phyloP scores from a whole-genome alignment of 2,113 vertebrate species.

The Capra hircus region DNA sequence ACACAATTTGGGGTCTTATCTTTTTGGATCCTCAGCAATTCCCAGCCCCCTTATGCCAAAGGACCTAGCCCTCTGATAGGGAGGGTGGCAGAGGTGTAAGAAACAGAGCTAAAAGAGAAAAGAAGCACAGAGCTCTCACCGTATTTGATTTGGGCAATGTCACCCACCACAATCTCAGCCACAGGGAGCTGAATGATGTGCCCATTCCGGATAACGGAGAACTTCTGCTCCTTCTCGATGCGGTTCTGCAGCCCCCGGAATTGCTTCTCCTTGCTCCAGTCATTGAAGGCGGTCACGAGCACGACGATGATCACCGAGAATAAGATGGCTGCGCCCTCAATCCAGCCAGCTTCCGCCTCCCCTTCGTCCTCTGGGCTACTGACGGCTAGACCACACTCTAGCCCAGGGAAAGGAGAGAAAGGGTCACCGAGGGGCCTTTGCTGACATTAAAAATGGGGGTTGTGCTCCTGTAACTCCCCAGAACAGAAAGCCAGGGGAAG shows the following conservation, averaged over 20 bases:
- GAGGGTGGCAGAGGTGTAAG: rapidly evolving
- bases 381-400: constrained; percentile 83
- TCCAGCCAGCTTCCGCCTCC: constrained; percentile 94
- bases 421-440: not conserved
- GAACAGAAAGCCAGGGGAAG: not conserved
- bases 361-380: constrained; percentile 87
- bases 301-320: constrained; percentile 97
- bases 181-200: constrained; percentile 98
- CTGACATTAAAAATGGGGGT: not conserved
- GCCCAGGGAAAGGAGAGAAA: not conserved
- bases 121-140: constrained; percentile 77
- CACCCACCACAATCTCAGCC: constrained; percentile 93
- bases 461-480: not conserved
- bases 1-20: not conserved
- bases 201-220: constrained; percentile 95
- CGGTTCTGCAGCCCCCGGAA: constrained; percentile 97
- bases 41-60: not conserved
- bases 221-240: constrained; percentile 97
- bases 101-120: not conserved
- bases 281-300: constrained; percentile 96
- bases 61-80: not conserved
- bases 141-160: constrained; percentile 98
- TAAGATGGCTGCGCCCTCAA: constrained; percentile 95
- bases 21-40: not conserved
- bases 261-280: constrained; percentile 99